Evolutionary conservation across 2,113 vertebrate genomes (phyloP), one percentile per base, ranked within the genome.

Genomic region (Eulacestoma nigropectus): DNA sequence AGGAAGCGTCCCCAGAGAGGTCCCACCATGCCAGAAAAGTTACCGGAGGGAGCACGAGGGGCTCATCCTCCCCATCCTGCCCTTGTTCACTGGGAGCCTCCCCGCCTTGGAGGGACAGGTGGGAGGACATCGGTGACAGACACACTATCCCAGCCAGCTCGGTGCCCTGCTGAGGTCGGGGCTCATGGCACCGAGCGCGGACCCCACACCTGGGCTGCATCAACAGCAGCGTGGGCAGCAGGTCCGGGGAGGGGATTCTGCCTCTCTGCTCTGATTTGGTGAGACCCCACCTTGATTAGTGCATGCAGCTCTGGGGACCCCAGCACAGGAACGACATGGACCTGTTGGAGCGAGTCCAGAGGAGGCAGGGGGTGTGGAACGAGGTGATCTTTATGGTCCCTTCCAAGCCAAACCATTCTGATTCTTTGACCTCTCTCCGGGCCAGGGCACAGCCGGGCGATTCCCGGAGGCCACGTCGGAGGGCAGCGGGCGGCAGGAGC

Each of bases 11-110:
- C 27, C 46, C 21, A 6, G 13, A 11, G 4, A 6, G 13, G 9
- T 39, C 42, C 22, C 10, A 29, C 7, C 0, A 0, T 12, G 13
- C 11, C 35, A 7, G 25, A 1, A 26, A 11, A 16, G 60, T 29
- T 20, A 30, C 16, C 0, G 0, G 21, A 4, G 27, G 4, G 6
- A 50, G 19, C 39, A 11, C 2, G 1, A 9, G 6, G 3, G 22
- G 17, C 9, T 87, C 13, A 14, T 27, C 8, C 18, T 49, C 18
- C 57, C 9, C 52, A 32, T 33, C 30, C 3, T 2, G 1, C 37
- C 32, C 37, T 35, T 1, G 7, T 46, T 30, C 63, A 22, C 11
- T 0, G 4, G 4, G 10, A 68, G 46, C 27, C n/a, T 80, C 56
- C 29, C 8, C 13, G 37, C 47, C 52, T 11, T 32, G 57, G 56